These are phyloP conservation scores for Desmodus rotundus DNA, from an alignment of 2,113 vertebrate genomes.

Conservation along the genomic window DNA sequence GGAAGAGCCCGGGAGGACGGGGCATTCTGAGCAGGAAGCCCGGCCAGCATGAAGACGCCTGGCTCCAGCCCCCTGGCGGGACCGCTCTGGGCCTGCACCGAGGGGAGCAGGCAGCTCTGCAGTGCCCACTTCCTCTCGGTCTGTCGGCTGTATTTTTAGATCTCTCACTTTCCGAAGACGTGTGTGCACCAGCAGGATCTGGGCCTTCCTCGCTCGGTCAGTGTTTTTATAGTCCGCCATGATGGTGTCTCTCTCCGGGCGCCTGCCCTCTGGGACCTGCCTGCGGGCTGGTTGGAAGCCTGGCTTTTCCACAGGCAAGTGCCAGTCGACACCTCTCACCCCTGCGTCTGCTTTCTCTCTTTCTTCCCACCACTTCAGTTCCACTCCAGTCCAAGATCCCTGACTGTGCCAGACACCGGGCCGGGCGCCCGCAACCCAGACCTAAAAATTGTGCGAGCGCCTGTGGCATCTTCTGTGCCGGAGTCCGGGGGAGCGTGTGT, in stretches of 20 bases:
- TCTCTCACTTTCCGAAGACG: constrained; percentile 24
- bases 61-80: neutral
- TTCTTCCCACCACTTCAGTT: neutral
- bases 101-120: neutral
- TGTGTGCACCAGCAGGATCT: neutral
- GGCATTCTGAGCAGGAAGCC: too few species aligned
- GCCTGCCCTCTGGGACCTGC: neutral
- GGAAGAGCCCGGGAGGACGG: neutral
- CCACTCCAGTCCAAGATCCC: neutral
- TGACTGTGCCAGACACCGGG: neutral
- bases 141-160: constrained; percentile 53
- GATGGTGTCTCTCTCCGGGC: accelerated
- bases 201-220: neutral
- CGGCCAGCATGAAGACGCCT: too few species aligned
- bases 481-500: neutral
- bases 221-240: neutral
- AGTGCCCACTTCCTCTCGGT: constrained; percentile 49
- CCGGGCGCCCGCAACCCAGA: neutral
- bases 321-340: neutral
- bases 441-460: neutral
- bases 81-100: neutral
- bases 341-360: neutral
- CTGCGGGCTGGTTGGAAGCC: neutral
- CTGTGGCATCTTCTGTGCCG: neutral
- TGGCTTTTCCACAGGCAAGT: neutral